Base-by-base conservation (phyloP, 2,113 vertebrate species). In the Aptenodytes patagonicus region DNA sequence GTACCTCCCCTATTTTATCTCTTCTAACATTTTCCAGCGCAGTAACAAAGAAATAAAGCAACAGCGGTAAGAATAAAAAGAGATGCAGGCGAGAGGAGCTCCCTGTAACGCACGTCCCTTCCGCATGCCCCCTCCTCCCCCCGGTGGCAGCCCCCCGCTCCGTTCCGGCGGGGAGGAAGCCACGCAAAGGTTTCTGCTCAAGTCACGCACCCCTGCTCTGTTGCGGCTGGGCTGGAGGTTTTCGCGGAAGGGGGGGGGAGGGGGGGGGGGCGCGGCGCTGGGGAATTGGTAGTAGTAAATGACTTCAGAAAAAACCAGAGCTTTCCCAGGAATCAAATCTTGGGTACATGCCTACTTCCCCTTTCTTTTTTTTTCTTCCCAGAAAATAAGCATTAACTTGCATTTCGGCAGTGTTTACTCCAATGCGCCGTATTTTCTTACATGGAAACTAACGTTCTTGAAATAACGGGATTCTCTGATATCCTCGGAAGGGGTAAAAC, bases 401-500 rank as follows among this genome's bases (percentile, higher is more conserved):
- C 26, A 79, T 36, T 82, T 87, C 90, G 96, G 87, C 58, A 60
- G 90, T 83, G 91, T 96, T 71, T 95, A 83, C 40, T 57, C 71
- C 94, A 97, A 90, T 40, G 31, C 11, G 8, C 40, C 15, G 58
- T 76, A 11, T 52, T 69, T 83, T 65, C 78, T 69, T 40, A 31
- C 31, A 72, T 12, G 49, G 76, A 91, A 95, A 95, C 75, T 49
- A 87, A 94, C 85, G 51, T 58, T 80, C 83, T 93, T 47, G 89
- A 91, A 95, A 95, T 84, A 90, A 88, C 69, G 92, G 77, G 69
- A 95, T 96, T 96, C 92, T 85, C 40, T 21, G 44, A 29, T 60
- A 82, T 18, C 46, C 69, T 66, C 71, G 46, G 47, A 82, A 82
- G 76, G 65, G 34, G 49, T 66, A 94, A 95, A 81, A 11, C 44